Evolutionary conservation across 2,888 invertebrate genomes (phyloP).

Genomic region (Calliopum simillimum): DNA sequence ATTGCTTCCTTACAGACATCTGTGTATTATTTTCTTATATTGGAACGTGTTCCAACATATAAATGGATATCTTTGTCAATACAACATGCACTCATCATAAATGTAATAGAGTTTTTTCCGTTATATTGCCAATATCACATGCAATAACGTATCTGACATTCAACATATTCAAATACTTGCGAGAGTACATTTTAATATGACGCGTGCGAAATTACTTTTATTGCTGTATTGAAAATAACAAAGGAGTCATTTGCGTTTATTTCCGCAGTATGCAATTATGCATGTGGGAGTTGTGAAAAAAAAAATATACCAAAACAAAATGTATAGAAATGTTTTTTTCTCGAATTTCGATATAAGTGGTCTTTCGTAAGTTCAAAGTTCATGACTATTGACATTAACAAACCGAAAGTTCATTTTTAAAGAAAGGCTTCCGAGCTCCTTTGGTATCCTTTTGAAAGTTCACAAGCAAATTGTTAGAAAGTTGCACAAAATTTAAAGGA

Average conservation of each 20-base stretch:
- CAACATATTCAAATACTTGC: constrained; percentile 41
- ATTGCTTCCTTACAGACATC: background rate
- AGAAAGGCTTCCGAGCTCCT: no score
- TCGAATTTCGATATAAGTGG: no score
- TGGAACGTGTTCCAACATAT: constrained; percentile 16
- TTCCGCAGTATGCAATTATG: constrained; percentile 25
- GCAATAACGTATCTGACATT: constrained; percentile 26
- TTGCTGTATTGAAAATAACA: constrained; percentile 32
- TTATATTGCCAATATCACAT: background rate
- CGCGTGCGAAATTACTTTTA: constrained; percentile 41
- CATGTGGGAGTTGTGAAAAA: constrained; percentile 31
- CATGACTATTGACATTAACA: no score
- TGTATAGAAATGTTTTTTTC: no score
- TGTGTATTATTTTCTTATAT: constrained; percentile 19
- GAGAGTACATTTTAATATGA: constrained; percentile 24
- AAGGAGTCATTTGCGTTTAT: constrained; percentile 34
- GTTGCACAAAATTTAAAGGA: no score
- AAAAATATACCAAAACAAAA: constrained; percentile 2
- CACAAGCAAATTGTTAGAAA: no score
- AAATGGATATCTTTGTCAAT: constrained; percentile 22
- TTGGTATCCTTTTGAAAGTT: no score
- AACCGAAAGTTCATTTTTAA: no score
- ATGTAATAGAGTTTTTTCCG: constrained; percentile 1
- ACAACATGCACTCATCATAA: constrained; percentile 17
- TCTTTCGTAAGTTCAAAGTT: no score